Base-by-base conservation (phyloP, 2,888 invertebrate species). In the Drosophila macrospina region DNA sequence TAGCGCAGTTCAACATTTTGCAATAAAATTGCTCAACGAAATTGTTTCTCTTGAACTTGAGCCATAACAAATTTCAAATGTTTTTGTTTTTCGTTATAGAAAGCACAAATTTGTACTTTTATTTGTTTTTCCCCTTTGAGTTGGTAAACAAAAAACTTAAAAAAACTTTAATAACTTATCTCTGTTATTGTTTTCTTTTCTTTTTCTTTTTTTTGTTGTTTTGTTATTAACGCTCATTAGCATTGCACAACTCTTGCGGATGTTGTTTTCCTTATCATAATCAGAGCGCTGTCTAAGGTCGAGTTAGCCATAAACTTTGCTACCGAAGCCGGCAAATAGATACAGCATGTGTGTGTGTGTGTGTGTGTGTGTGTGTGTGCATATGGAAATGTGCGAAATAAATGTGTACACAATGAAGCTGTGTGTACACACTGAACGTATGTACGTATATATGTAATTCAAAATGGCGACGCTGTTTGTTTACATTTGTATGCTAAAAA, bases 271-370 rank as follows among this genome's bases (percentile, higher is more conserved):
- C 57, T 68, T 66, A 74, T 64, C 48, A 65, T 61, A 61, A 82
- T 69, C 65, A 62, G 20, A 62, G 20, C 56, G 54, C 41, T 52
- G 37, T 30, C 20, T 81, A 81, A 81, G 81, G 78, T 81, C 78
- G 72, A 39, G 59, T 72, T 52, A 16, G 59, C n/a, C 57, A 78
- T 74, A 64, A 78, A 70, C 26, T 32, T 44, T 34, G 44, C 51
- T 37, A 50, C 20, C 16, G 36, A 48, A 68, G 74, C 74, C 74
- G 72, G 74, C 47, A 73, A 68, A 63, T 34, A 54, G 30, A 44
- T 41, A 11, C 24, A 20, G 20, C 20, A 26, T 28, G 11, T 20
- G 7, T 16, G n/a, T 16, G n/a, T 16, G 11, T 37, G 7, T 24
- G 4, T 48, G 15, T 44, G 10, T 44, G 37, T 42, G 32, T 45